These are phyloP conservation scores for Pelecanoides urinatrix DNA, from an alignment of 2,113 vertebrate species.

Conservation along the genomic window DNA sequence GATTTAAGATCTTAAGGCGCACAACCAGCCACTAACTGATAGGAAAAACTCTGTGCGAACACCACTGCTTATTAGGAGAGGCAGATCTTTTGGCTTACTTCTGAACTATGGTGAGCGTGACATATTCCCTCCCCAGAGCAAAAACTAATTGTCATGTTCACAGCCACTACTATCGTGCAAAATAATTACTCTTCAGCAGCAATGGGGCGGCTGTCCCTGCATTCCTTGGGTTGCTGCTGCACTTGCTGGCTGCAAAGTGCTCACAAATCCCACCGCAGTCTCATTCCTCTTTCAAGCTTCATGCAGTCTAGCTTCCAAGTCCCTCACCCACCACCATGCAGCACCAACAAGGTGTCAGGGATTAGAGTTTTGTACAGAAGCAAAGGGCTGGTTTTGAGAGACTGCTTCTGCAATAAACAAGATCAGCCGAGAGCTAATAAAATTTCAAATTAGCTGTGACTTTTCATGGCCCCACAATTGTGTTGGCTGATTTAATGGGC, in stretches of 20 bases:
- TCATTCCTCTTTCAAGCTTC: neutral
- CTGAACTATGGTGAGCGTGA: neutral
- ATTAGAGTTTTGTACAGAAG: conserved; percentile 8
- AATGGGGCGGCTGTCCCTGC: neutral
- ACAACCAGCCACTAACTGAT: neutral
- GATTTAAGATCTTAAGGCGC: neutral
- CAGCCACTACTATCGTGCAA: neutral
- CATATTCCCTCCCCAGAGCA: neutral
- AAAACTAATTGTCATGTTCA: neutral
- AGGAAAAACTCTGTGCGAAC: neutral
- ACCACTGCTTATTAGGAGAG: neutral
- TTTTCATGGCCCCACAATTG: conserved; percentile 71
- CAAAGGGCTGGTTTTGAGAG: conserved; percentile 39
- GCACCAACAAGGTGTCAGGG: neutral
- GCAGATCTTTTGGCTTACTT: neutral
- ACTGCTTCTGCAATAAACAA: conserved; percentile 57
- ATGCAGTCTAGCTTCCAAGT: neutral
- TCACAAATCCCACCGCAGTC: neutral
- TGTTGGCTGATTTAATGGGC: conserved; percentile 73
- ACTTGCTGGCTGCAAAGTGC: neutral
- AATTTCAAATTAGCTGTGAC: conserved; percentile 78
- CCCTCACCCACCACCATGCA: neutral
- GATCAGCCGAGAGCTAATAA: conserved; percentile 69
- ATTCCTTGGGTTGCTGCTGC: neutral
- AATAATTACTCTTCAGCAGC: neutral